Percentiles rank a stretch among this genome's conserved stretches.
Conservation (phyloP, 2,888 invertebrate genomes). For the Trichacis sp. region DNA sequence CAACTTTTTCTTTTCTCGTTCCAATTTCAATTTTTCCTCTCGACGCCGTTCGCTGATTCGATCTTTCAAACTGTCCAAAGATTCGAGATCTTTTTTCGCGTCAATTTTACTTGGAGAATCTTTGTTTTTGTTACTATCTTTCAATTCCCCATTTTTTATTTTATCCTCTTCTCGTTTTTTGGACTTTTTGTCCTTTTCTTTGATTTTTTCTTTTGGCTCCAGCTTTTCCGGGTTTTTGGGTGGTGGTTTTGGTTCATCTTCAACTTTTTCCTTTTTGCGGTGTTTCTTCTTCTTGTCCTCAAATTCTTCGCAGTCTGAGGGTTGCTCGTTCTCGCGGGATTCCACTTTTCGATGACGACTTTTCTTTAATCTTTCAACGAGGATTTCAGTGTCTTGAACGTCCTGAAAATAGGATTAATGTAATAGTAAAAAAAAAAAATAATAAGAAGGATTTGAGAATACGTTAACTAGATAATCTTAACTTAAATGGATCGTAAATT, state of each 20-base stretch:
- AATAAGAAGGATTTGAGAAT: too few relatives aligned
- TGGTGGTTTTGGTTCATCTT: conserved; percentile 38
- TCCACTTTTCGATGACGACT: conserved; percentile 55
- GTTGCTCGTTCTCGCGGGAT: conserved; percentile 39
- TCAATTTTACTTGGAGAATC: conserved; percentile 68
- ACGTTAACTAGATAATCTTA: too few relatives aligned
- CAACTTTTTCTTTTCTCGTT: conserved; percentile 61
- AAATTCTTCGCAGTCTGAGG: conserved; percentile 58
- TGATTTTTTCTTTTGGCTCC: conserved; percentile 37
- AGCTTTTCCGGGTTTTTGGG: conserved; percentile 27
- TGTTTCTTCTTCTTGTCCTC: conserved; percentile 56
- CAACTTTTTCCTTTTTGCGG: conserved; percentile 50
- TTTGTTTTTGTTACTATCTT: conserved; percentile 65
- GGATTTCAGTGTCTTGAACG: conserved; percentile 48
- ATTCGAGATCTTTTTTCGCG: conserved; percentile 63
- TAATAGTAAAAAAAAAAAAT: too few relatives aligned
- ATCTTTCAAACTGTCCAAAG: conserved; percentile 65
- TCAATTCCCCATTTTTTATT: conserved; percentile 74
- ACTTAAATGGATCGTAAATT: too few relatives aligned
- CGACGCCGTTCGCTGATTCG: conserved; percentile 62
- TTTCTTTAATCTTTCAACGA: conserved; percentile 54
- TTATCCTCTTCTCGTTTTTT: conserved; percentile 64
- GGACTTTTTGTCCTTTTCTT: conserved; percentile 51
- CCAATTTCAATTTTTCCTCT: conserved; percentile 62
- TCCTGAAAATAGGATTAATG: too few relatives aligned